phyloP scores from a whole-genome alignment of 2,888 invertebrate species.

The Clusia tigrina region DNA sequence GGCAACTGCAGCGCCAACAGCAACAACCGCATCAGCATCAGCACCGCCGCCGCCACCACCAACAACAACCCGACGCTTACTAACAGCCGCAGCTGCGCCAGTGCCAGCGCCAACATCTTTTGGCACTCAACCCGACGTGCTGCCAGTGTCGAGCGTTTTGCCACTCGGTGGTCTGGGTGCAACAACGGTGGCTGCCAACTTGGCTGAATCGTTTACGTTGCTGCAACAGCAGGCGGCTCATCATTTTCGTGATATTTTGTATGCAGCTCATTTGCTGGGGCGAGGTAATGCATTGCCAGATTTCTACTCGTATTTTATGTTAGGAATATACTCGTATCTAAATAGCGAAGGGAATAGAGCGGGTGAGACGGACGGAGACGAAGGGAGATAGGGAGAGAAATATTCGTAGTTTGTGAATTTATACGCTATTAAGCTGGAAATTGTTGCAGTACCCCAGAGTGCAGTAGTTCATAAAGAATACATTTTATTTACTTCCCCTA shows the following conservation, averaged over 20 bases:
- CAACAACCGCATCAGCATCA: constrained; percentile 43
- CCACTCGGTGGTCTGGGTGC: constrained; percentile 32
- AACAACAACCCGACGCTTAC: constrained; percentile 15
- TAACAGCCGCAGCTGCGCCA: constrained; percentile 31
- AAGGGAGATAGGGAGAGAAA: no score
- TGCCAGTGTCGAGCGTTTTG: constrained; percentile 24
- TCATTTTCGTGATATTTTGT: constrained; percentile 72
- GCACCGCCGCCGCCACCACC: neutral
- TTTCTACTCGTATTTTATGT: no score
- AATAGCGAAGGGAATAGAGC: no score
- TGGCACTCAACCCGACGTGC: constrained; percentile 17
- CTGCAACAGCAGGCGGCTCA: constrained; percentile 61
- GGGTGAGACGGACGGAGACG: no score
- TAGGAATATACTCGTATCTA: no score
- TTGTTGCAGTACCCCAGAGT: no score
- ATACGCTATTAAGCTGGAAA: no score
- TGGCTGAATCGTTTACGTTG: constrained; percentile 65
- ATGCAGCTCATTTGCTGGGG: constrained; percentile 71
- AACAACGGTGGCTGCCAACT: constrained; percentile 59
- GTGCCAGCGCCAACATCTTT: constrained; percentile 14
- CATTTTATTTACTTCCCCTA: no score
- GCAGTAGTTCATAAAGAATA: no score
- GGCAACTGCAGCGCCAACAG: no score
- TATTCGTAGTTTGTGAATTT: no score
- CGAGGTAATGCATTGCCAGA: no score